phyloP scores from a whole-genome alignment of 2,797 vertebrate genomes.

The Anniella stebbinsi region DNA sequence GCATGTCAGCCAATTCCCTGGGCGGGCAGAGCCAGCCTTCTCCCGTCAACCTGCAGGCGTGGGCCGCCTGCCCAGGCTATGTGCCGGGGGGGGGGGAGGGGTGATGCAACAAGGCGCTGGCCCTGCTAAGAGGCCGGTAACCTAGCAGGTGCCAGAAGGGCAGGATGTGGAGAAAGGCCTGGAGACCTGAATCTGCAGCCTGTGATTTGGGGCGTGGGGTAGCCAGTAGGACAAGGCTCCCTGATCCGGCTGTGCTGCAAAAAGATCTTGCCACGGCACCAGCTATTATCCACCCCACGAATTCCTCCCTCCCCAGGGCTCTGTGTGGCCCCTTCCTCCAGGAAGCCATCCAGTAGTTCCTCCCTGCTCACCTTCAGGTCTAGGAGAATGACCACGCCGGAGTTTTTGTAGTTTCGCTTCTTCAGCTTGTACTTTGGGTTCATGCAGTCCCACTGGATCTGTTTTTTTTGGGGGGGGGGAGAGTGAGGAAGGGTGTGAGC shows the following conservation, averaged over 20 bases:
- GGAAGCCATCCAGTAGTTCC: not conserved
- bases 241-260: not conserved
- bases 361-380: conserved; percentile 88
- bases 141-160: not conserved
- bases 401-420: conserved; percentile 96
- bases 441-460: conserved; percentile 96
- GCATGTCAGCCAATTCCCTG: fast-evolving
- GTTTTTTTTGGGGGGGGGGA: not conserved
- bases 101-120: not conserved
- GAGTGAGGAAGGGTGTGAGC: no score
- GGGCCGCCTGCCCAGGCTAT: no score
- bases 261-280: not conserved
- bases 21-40: not conserved
- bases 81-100: fast-evolving
- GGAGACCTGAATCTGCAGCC: not conserved
- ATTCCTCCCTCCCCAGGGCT: not conserved
- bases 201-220: no score
- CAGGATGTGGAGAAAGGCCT: not conserved
- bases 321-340: fast-evolving
- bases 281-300: no score
- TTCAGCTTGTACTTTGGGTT: conserved; percentile 96
- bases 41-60: not conserved
- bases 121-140: not conserved
- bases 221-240: not conserved
- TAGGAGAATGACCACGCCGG: conserved; percentile 90